These are phyloP conservation scores for Orchesella cincta DNA, from an alignment of 1,140 invertebrate species.

Conservation along the genomic window DNA sequence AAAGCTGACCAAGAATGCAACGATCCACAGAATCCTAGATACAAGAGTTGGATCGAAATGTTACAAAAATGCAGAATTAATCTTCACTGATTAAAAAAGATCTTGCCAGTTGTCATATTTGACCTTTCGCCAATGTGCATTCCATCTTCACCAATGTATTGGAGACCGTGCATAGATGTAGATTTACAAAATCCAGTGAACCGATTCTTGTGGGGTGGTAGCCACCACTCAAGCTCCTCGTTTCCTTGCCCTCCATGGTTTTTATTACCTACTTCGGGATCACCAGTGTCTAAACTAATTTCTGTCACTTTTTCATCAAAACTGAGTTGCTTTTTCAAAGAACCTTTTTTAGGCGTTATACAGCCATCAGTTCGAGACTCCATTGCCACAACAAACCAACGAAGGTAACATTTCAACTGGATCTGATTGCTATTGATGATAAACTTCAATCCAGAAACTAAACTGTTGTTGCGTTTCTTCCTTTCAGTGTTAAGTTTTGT, in stretches of 20 bases:
- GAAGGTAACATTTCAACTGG: too few species aligned
- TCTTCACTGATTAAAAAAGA: neutral
- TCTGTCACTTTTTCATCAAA: conserved; percentile 21
- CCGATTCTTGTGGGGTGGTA: neutral
- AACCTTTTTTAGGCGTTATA: neutral
- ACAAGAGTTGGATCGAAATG: neutral
- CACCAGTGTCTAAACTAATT: neutral
- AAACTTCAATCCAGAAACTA: too few species aligned
- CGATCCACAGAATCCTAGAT: neutral
- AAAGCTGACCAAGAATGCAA: neutral
- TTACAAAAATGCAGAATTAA: neutral
- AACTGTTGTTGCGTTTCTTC: too few species aligned
- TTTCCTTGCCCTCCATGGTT: neutral
- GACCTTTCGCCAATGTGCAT: conserved; percentile 7
- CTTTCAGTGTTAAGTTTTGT: too few species aligned
- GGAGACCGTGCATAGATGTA: conserved; percentile 12
- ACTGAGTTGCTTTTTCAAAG: conserved; percentile 10
- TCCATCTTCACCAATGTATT: neutral
- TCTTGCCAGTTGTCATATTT: neutral
- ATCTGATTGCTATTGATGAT: too few species aligned
- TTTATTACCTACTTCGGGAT: neutral
- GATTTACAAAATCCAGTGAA: neutral
- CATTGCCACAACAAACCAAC: too few species aligned
- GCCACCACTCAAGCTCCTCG: neutral
- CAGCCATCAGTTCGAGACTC: too few species aligned